A percentile compares a stretch with the other conserved stretches of the same genome.
phyloP scores from a whole-genome alignment of 2,888 invertebrate species.

The Sympetrum striolatum region DNA sequence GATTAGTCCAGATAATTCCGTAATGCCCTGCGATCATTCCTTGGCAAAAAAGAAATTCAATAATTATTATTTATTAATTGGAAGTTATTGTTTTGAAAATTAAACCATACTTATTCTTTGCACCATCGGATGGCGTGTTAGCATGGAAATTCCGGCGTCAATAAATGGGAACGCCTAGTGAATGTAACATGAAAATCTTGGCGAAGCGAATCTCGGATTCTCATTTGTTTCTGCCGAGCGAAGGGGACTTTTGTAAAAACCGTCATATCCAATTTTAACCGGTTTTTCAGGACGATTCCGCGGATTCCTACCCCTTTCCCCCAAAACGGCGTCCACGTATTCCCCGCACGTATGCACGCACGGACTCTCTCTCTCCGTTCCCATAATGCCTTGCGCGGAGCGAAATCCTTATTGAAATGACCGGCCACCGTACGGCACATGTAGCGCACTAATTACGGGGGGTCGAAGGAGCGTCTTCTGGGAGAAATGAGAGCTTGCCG shows the following conservation, averaged over 20 bases:
- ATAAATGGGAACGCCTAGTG: no score
- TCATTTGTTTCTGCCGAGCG: background rate
- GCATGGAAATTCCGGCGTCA: no score
- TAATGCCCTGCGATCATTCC: no score
- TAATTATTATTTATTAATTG: no score
- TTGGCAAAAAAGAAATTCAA: no score
- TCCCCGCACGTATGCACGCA: background rate
- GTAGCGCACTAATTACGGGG: background rate
- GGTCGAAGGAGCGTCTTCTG: background rate
- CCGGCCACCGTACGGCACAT: background rate
- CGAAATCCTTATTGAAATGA: background rate
- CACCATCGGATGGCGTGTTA: no score
- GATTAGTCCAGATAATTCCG: no score
- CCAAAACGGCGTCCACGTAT: background rate
- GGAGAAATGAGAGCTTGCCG: background rate
- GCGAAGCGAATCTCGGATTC: background rate
- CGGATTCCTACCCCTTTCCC: background rate
- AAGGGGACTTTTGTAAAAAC: background rate
- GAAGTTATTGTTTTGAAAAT: no score
- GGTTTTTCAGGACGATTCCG: constrained; percentile 14
- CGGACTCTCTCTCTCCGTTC: background rate
- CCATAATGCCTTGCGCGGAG: background rate
- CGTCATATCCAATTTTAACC: constrained; percentile 16
- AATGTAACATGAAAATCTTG: no score
- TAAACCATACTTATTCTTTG: no score